Evolutionary conservation across 2,888 invertebrate species (phyloP), one percentile per base, ranked within the genome.

Genomic region (Atrina japonica): DNA sequence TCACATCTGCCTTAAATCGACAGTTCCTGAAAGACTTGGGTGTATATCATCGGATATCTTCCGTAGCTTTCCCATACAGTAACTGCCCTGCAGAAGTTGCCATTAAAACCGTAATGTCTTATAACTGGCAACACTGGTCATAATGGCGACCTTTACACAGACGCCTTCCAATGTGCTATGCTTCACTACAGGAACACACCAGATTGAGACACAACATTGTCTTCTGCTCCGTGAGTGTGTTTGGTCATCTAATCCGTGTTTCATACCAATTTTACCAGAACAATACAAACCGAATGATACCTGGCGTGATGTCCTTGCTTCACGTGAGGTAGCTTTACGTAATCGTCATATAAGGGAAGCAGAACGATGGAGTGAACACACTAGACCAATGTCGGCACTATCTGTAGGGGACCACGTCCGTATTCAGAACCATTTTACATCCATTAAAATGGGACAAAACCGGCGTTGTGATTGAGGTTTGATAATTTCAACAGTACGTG

Each of bases 361-460:
- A n/a, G n/a, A n/a, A n/a, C n/a, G n/a, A n/a, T n/a, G 68, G 29
- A 56, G 75, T 1, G 74, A 78, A 25, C 80, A 82, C 43, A 80
- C 82, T n/a, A 65, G 67, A 50, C 41, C 66, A 0, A 64, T 77
- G 9, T 78, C 78, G 23, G 67, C 66, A 14, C 70, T 78, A 1
- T 21, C 23, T n/a, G 66, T 78, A 27, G 81, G 82, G 7, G 80
- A 82, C 41, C 49, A 49, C 45, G 81, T 77, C 0, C 55, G 71
- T 1, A 72, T 81, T 2, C 81, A 50, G 81, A 82, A 71, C 59
- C 14, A 82, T 78, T 16, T 66, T 59, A 1, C 63, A 82, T 55
- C 80, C 81, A 7, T 61, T 35, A 0, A 81, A 80, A 69, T 83
- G 83, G 83, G 83, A 82, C 70, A 78, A 78, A 65, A 83, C 83